A percentile compares a stretch with the other conserved stretches of the same genome.
phyloP scores from a whole-genome alignment of 2,797 vertebrate genomes.

The Arrhamphus sclerolepis region DNA sequence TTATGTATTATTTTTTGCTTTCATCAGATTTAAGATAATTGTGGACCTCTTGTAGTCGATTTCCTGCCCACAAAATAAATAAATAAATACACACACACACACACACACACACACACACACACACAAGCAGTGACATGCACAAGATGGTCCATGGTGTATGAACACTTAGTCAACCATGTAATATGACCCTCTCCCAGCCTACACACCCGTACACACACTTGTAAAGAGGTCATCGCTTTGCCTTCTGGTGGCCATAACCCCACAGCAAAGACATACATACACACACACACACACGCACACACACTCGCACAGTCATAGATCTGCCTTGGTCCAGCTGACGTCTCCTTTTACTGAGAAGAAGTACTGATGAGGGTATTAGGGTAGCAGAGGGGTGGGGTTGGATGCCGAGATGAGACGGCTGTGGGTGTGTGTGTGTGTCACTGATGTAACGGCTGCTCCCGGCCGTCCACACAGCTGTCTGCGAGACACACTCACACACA shows the following conservation, averaged over 20 bases:
- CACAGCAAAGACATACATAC: conserved; percentile 1
- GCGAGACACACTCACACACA: conserved; percentile 51
- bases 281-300: conserved; percentile 11
- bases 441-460: conserved; percentile 78
- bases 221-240: conserved; percentile 68
- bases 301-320: conserved; percentile 16
- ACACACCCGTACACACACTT: conserved; percentile 39
- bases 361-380: conserved; percentile 40
- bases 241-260: conserved; percentile 60
- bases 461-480: conserved; percentile 81
- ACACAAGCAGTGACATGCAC: conserved; percentile 50
- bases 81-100: too few relatives aligned
- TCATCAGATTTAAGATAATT: conserved; percentile 11
- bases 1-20: too few relatives aligned
- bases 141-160: conserved; percentile 64
- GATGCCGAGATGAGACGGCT: conserved; percentile 50
- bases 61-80: conserved; percentile 21
- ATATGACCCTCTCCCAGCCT: conserved; percentile 54
- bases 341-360: conserved; percentile 38
- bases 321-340: conserved; percentile 40
- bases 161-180: conserved; percentile 68
- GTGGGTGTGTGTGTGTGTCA: conserved; percentile 39
- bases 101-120: conserved; percentile 31
- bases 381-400: conserved; percentile 31
- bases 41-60: conserved; percentile 15